Evolutionary conservation across 1,140 invertebrate species (phyloP).

Genomic region (Araneus ventricosus): DNA sequence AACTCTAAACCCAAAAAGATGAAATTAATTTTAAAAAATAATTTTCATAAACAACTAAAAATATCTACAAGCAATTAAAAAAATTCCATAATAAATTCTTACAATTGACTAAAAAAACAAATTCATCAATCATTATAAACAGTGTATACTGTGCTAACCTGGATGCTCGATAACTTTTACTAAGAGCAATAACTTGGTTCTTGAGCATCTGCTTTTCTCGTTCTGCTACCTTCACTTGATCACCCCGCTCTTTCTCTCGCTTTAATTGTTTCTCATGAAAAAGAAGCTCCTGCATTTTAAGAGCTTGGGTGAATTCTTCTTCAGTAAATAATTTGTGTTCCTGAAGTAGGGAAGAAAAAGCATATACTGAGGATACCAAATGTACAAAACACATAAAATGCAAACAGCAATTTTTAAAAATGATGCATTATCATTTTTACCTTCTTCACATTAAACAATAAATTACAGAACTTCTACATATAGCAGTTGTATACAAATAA

Average conservation of each 20-base stretch:
- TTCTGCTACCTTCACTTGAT: slow-evolving; percentile 78
- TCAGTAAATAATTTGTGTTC: slow-evolving; percentile 73
- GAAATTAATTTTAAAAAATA: background rate
- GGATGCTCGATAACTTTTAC: slow-evolving; percentile 59
- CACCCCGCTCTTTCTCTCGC: slow-evolving; percentile 79
- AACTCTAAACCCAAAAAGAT: background rate
- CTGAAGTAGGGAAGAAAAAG: background rate
- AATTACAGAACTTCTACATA: too few species aligned
- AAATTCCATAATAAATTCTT: background rate
- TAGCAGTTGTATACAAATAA: too few species aligned
- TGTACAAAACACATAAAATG: too few species aligned
- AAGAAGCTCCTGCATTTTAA: slow-evolving; percentile 78
- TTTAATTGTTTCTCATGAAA: slow-evolving; percentile 80
- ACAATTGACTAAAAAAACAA: background rate
- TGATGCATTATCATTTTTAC: too few species aligned
- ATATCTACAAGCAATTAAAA: background rate
- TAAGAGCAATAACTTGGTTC: slow-evolving; percentile 64
- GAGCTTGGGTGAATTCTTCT: slow-evolving; percentile 75
- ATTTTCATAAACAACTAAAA: background rate
- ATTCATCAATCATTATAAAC: background rate
- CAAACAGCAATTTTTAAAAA: too few species aligned
- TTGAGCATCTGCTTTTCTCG: slow-evolving; percentile 77
- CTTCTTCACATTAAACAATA: too few species aligned
- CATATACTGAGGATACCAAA: background rate
- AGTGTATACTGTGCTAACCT: slow-evolving; percentile 31